Conservation (phyloP, 1,140 invertebrate genomes). For the Scaptomyza hsui region DNA sequence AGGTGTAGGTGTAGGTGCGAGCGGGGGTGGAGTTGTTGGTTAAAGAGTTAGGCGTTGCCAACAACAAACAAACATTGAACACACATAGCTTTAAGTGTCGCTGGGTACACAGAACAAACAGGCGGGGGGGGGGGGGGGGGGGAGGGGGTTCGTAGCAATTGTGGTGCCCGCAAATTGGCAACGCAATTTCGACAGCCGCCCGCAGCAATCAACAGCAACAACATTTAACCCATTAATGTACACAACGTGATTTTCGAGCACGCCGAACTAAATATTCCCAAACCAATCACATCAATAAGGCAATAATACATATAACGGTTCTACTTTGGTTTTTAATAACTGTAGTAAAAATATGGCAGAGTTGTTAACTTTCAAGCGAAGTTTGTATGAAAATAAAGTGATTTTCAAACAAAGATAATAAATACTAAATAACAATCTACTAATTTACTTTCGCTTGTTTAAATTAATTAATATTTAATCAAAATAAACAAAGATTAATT, state of each 20-base stretch:
- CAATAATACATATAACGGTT: background rate
- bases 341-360: too few species aligned
- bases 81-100: background rate
- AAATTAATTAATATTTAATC: background rate
- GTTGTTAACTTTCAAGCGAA: too few species aligned
- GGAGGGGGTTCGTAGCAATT: conserved; percentile 11
- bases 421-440: too few species aligned
- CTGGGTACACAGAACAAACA: conserved; percentile 5
- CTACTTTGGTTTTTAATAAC: background rate
- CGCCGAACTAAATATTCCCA: background rate
- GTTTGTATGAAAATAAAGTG: too few species aligned
- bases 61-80: background rate
- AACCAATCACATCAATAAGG: conserved; percentile 1
- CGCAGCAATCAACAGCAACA: conserved; percentile 36
- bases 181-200: conserved; percentile 42
- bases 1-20: conserved; percentile 1
- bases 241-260: conserved; percentile 7
- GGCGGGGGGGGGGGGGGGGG: background rate
- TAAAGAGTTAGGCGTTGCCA: background rate
- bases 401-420: too few species aligned
- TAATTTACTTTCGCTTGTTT: too few species aligned
- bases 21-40: background rate
- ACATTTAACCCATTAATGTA: conserved; percentile 36
- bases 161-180: conserved; percentile 39
- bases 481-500: background rate